phyloP scores from a whole-genome alignment of 2,113 vertebrate species.

The Illadopsis cleaveri region DNA sequence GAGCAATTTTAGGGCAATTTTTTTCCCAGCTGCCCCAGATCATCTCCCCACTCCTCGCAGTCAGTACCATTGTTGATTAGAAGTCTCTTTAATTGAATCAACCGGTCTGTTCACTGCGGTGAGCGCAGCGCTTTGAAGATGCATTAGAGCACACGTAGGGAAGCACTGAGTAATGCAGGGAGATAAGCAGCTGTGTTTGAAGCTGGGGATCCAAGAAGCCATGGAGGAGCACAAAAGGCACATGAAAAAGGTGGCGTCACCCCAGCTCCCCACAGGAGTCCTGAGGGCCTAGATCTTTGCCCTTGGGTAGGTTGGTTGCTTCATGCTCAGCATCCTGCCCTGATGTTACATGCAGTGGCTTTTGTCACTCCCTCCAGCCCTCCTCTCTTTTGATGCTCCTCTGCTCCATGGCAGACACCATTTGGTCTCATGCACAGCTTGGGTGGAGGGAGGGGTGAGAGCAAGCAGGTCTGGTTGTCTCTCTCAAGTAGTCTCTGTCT shows the following conservation, averaged over 20 bases:
- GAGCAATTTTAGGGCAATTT: neutral
- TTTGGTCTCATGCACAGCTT: neutral
- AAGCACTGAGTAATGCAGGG: conserved; percentile 32
- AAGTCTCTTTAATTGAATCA: conserved; percentile 25
- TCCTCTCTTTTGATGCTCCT: neutral
- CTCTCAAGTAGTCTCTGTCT: neutral
- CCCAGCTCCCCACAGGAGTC: neutral
- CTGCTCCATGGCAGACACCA: neutral
- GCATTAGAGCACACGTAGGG: conserved; percentile 1
- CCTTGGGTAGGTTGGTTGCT: neutral
- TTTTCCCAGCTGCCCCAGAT: neutral
- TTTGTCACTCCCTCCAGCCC: neutral
- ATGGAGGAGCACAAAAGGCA: neutral
- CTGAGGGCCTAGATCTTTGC: neutral
- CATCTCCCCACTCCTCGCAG: neutral
- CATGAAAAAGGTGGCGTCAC: neutral
- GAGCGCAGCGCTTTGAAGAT: conserved; percentile 22
- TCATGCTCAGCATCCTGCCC: neutral
- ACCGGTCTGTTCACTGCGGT: conserved; percentile 51
- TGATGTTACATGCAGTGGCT: fast-evolving
- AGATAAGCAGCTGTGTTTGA: conserved; percentile 65
- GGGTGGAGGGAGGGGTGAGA: neutral
- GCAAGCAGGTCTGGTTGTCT: neutral
- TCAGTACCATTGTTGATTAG: neutral
- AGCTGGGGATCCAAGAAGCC: conserved; percentile 39